Base-by-base conservation (phyloP, 2,113 vertebrate species). In the Procapra przewalskii region DNA sequence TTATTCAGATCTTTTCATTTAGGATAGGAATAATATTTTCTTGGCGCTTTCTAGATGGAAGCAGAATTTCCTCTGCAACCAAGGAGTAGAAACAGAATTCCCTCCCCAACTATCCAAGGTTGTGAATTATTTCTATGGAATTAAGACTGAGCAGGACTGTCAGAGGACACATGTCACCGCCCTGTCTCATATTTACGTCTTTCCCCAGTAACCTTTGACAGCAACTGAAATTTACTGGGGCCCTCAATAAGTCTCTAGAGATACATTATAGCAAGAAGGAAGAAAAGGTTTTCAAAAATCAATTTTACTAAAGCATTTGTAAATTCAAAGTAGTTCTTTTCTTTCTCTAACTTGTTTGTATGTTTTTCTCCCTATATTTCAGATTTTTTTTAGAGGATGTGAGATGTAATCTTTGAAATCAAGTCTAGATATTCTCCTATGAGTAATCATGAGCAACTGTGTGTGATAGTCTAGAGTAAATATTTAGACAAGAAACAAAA, bases 401-500 rank as follows among this genome's bases (percentile, higher is more conserved):
- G 25, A 45, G 33, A 36, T 57, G 33, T 81, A 79, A 62, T 11
- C 48, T 88, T 71, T 71, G 67, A 92, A 57, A 54, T 83, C n/a
- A 92, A 93, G 31, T 50, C 82, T 88, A 88, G 81, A 48, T 88
- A 50, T 80, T 82, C 96, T 50, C 40, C 54, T 88, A 0, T 77
- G 54, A 87, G 45, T 27, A 84, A 40, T 88, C 80, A 80, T 48
- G 36, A 90, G 27, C 64, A 87, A 45, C 45, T 93, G 1, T 83
- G 33, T 86, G n/a, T 91, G 83, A 55, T 83, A 48, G 25, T 96
- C 79, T 89, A 67, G 40, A 60, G 9, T 57, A 94, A 87, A 92
- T 96, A 96, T 93, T 96, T 95, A 96, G 36, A 60, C 13, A 79
- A 93, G 23, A 92, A 96, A 60, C 40, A 90, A 96, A 94, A 96